Conservation (phyloP, 2,113 vertebrate genomes). For the Aldabrachelys gigantea region DNA sequence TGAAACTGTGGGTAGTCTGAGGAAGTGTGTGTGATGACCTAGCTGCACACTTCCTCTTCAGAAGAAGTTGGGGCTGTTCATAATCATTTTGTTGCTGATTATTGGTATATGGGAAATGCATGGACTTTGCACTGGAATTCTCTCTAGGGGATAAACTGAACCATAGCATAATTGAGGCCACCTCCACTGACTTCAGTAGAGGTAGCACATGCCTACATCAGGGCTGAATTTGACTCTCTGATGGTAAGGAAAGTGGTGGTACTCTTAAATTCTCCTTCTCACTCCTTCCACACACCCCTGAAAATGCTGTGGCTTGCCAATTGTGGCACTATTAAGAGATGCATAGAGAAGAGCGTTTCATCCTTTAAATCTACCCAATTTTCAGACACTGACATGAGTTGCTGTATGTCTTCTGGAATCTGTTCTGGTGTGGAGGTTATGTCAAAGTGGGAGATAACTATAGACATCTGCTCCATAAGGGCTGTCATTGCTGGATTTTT, state of each 20-base stretch:
- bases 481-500: not conserved
- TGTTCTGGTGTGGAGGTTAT: not conserved
- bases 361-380: not conserved
- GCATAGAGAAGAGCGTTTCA: not conserved
- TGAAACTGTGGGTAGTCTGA: not conserved
- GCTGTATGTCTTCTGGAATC: not conserved
- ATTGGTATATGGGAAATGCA: not conserved
- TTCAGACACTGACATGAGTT: not conserved
- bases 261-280: too few relatives aligned
- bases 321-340: not conserved
- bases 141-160: not conserved
- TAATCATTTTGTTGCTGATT: not conserved
- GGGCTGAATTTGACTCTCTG: too few relatives aligned
- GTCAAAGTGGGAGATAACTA: not conserved
- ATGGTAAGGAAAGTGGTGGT: too few relatives aligned
- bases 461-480: not conserved
- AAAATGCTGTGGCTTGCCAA: not conserved
- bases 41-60: not conserved
- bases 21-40: too few relatives aligned
- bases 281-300: too few relatives aligned
- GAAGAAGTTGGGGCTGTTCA: not conserved
- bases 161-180: not conserved
- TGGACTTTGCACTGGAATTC: not conserved
- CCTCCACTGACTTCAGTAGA: not conserved
- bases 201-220: too few relatives aligned